These are phyloP conservation scores for Phrynocephalus guinanensis DNA, from an alignment of 2,797 vertebrate species.

Conservation along the genomic window DNA sequence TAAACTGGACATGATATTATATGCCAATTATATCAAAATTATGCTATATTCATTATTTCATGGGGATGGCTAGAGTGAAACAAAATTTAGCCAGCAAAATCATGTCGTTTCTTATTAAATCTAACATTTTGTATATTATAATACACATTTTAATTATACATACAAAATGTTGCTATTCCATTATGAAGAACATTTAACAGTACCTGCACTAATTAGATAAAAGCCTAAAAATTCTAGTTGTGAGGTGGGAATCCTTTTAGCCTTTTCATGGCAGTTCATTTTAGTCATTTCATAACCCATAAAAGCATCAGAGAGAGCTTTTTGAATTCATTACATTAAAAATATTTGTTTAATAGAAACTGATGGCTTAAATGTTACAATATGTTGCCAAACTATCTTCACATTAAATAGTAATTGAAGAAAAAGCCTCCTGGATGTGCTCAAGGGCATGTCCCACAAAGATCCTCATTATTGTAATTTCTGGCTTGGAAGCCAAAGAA, in stretches of 20 bases:
- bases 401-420: constrained; percentile 82
- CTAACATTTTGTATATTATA: constrained; percentile 22
- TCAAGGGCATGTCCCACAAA: constrained; percentile 84
- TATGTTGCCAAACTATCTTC: constrained; percentile 81
- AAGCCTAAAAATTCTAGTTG: constrained; percentile 58
- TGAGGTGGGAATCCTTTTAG: constrained; percentile 70
- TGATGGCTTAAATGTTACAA: constrained; percentile 85
- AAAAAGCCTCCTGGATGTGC: constrained; percentile 78
- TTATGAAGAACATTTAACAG: constrained; percentile 45
- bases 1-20: background rate
- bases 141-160: constrained; percentile 3
- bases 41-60: background rate
- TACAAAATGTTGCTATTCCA: constrained; percentile 24
- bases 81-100: background rate
- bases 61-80: background rate
- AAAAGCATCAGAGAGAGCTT: constrained; percentile 74
- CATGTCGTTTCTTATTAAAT: background rate
- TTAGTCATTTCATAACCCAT: constrained; percentile 70
- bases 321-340: constrained; percentile 80
- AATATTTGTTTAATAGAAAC: constrained; percentile 83
- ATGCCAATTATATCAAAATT: background rate
- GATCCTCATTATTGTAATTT: constrained; percentile 89
- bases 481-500: constrained; percentile 87
- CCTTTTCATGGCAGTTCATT: constrained; percentile 64
- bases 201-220: constrained; percentile 55